phyloP scores from a whole-genome alignment of 1,140 invertebrate genomes.

The Calycopis cecrops region DNA sequence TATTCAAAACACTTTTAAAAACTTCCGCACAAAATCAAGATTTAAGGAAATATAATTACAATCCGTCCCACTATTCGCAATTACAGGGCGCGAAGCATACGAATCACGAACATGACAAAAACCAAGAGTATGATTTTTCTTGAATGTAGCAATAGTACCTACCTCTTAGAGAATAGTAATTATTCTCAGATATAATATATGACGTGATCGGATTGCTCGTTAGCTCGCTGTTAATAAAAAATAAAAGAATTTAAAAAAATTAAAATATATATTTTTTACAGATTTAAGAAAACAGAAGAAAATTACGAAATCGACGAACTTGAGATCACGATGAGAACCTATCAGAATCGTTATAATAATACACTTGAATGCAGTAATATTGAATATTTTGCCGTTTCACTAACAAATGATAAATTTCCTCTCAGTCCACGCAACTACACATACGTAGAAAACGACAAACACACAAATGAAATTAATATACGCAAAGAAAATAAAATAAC shows the following conservation, averaged over 20 bases:
- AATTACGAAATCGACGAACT: constrained; percentile 41
- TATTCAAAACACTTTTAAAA: background rate
- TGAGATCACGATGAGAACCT: constrained; percentile 51
- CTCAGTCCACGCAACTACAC: constrained; percentile 40
- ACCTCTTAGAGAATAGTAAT: too few species aligned
- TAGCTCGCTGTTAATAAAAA: too few species aligned
- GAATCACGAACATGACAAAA: too few species aligned
- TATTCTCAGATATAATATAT: too few species aligned
- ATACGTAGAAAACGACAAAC: constrained; percentile 22
- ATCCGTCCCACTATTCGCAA: background rate
- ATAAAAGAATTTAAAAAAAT: too few species aligned
- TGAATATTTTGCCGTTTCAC: constrained; percentile 42
- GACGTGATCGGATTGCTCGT: too few species aligned
- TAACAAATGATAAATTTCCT: constrained; percentile 50
- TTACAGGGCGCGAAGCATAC: too few species aligned
- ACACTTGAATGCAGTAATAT: constrained; percentile 47
- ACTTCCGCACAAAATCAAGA: background rate
- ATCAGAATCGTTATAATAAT: constrained; percentile 37
- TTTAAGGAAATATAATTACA: too few species aligned
- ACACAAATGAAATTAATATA: constrained; percentile 19
- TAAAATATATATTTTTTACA: too few species aligned
- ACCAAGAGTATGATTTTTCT: too few species aligned
- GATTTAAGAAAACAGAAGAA: constrained; percentile 35
- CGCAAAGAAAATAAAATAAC: constrained; percentile 13
- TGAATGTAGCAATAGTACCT: too few species aligned